Conservation (phyloP, 2,888 invertebrate genomes). For the Cylloceria caligata region DNA sequence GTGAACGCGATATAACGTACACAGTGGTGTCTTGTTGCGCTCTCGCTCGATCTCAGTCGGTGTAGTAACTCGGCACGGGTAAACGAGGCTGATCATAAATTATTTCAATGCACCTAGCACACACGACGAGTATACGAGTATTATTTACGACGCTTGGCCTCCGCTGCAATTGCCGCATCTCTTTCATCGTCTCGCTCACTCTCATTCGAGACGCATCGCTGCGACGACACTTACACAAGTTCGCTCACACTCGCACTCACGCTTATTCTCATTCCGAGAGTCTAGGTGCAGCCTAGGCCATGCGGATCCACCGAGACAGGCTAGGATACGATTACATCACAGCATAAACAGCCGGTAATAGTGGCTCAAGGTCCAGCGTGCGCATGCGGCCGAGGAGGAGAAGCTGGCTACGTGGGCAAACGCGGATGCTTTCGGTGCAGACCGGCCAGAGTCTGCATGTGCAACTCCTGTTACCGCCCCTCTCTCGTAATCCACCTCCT, state of each 20-base stretch:
- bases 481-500: not conserved
- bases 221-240: constrained; percentile 38
- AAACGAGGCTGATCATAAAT: constrained; percentile 75
- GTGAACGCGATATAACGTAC: constrained; percentile 27
- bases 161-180: constrained; percentile 44
- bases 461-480: constrained; percentile 30
- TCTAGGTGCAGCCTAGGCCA: constrained; percentile 53
- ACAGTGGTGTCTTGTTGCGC: constrained; percentile 26
- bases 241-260: not conserved
- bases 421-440: constrained; percentile 47
- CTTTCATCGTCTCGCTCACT: constrained; percentile 54
- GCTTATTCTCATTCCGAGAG: constrained; percentile 26
- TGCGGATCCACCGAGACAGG: constrained; percentile 66
- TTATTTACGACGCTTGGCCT: constrained; percentile 75
- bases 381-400: constrained; percentile 66
- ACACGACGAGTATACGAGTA: constrained; percentile 56
- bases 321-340: constrained; percentile 78
- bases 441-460: constrained; percentile 30
- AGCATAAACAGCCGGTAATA: constrained; percentile 79
- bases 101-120: constrained; percentile 76
- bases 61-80: constrained; percentile 49
- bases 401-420: constrained; percentile 30
- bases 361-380: constrained; percentile 79
- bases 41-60: constrained; percentile 45
- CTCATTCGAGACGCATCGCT: constrained; percentile 43